These are phyloP conservation scores for Parapsyche elsis DNA, from an alignment of 1,140 invertebrate species.

Conservation along the genomic window DNA sequence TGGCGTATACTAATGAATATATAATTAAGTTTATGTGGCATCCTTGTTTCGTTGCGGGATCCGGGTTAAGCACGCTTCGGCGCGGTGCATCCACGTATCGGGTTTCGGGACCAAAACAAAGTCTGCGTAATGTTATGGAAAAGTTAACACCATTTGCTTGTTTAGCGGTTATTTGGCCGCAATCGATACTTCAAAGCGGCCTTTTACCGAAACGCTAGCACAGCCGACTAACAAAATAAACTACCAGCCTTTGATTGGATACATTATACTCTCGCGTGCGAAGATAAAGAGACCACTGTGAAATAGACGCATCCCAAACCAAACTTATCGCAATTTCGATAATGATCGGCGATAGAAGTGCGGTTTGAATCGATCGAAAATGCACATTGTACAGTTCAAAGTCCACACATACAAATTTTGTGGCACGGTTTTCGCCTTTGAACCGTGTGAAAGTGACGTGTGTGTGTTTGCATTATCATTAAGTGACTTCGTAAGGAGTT, in stretches of 20 bases:
- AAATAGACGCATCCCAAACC: background rate
- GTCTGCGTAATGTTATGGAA: conserved; percentile 52
- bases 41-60: background rate
- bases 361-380: background rate
- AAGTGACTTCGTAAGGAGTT: conserved; percentile 21
- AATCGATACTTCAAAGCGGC: conserved; percentile 54
- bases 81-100: conserved; percentile 42
- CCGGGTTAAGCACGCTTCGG: conserved; percentile 18
- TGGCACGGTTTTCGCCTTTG: background rate
- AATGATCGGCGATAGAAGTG: background rate
- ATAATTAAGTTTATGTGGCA: background rate
- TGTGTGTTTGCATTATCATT: background rate
- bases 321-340: background rate
- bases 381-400: background rate
- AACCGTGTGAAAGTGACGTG: background rate
- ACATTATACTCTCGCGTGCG: background rate
- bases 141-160: conserved; percentile 54
- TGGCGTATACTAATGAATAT: no score
- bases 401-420: background rate
- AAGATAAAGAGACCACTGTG: background rate
- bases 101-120: conserved; percentile 47
- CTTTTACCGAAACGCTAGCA: conserved; percentile 29
- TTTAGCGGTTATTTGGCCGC: conserved; percentile 48
- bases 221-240: conserved; percentile 41
- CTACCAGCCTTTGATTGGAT: background rate